phyloP scores from a whole-genome alignment of 2,797 vertebrate species.

The Peromyscus attwateri region DNA sequence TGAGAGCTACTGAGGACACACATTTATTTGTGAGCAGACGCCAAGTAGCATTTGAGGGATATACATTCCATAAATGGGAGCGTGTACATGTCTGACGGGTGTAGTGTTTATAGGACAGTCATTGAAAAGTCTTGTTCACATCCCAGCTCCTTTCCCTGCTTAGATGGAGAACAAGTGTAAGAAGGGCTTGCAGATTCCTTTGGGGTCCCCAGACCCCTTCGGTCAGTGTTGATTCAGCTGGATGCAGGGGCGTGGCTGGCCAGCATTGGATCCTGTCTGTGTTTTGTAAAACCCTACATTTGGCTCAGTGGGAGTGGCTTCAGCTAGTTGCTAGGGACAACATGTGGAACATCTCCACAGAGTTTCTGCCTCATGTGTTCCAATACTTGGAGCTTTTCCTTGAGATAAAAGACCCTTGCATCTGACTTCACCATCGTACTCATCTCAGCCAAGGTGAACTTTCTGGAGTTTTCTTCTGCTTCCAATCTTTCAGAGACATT shows the following conservation, averaged over 20 bases:
- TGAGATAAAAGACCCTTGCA: not conserved
- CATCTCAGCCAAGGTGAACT: not conserved
- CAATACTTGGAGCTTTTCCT: not conserved
- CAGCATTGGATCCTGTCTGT: not conserved
- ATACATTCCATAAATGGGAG: not conserved
- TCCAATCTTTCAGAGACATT: not conserved
- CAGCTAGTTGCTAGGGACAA: accelerated
- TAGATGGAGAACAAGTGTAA: not conserved
- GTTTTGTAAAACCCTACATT: accelerated
- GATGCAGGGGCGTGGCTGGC: not conserved
- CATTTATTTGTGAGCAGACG: not conserved
- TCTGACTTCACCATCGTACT: not conserved
- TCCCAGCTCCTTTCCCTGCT: not conserved
- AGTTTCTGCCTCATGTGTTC: too few species aligned
- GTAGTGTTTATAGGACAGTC: not conserved
- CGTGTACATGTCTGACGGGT: accelerated
- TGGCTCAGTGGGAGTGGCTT: not conserved
- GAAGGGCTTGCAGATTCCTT: not conserved
- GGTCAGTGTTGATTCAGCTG: not conserved
- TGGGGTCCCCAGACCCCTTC: not conserved
- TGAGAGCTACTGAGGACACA: not conserved
- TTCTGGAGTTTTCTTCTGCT: not conserved
- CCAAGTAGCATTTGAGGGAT: not conserved
- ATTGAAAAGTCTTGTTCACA: not conserved
- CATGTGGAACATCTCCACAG: accelerated